Evolutionary conservation across 2,113 vertebrate species (phyloP).

Genomic region (Crotalus viridis): DNA sequence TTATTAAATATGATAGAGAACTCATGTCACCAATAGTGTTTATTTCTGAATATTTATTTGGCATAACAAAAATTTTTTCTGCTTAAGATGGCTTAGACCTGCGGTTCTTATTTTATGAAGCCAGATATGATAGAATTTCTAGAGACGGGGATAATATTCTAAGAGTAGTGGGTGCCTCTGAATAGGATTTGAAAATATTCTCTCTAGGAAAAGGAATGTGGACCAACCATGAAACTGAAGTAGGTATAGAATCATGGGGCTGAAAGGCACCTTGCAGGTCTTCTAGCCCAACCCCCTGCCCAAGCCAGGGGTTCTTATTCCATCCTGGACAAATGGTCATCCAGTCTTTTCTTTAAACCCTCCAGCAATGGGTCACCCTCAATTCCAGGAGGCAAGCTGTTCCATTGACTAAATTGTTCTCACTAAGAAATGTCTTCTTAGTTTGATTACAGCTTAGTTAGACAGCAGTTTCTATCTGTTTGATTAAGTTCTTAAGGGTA

Average conservation of each 20-base stretch:
- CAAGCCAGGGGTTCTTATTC: not conserved
- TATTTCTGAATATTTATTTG: conserved; percentile 76
- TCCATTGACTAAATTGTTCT: not conserved
- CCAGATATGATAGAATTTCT: conserved; percentile 16
- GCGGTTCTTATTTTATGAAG: not conserved
- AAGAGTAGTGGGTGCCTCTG: conserved; percentile 15
- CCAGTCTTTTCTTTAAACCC: no score
- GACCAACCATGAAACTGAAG: not conserved
- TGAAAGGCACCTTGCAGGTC: not conserved
- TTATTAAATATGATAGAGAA: conserved; percentile 50
- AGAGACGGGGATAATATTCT: not conserved
- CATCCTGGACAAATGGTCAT: not conserved
- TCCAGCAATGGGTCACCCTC: not conserved
- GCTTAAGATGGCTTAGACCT: conserved; percentile 29
- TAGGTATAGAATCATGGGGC: not conserved
- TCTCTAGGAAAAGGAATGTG: not conserved
- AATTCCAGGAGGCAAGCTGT: not conserved
- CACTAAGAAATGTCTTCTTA: not conserved
- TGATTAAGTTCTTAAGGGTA: not conserved
- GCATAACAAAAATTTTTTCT: conserved; percentile 63
- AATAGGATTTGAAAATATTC: not conserved
- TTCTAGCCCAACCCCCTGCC: not conserved
- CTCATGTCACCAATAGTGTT: conserved; percentile 55
- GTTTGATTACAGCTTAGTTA: not conserved
- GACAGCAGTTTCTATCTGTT: not conserved